Evolutionary conservation across 2,113 vertebrate genomes (phyloP).

Genomic region (Bungarus multicinctus): DNA sequence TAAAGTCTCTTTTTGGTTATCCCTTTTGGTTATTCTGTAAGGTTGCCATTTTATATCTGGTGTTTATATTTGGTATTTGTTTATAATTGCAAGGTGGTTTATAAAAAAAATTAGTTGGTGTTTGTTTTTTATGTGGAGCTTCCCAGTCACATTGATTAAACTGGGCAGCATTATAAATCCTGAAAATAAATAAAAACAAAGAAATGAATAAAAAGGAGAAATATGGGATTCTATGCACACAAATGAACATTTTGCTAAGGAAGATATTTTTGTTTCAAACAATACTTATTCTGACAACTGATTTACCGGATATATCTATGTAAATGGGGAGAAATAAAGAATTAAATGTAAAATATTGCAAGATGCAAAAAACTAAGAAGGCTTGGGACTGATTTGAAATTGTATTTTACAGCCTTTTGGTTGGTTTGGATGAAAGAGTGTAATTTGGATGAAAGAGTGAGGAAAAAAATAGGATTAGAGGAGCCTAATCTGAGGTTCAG

Average conservation of each 20-base stretch:
- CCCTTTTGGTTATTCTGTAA: neutral
- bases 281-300: neutral
- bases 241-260: neutral
- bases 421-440: neutral
- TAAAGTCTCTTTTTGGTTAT: neutral
- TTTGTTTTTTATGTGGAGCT: neutral
- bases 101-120: neutral
- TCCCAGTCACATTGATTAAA: neutral
- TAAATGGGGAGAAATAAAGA: neutral
- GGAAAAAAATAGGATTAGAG: neutral
- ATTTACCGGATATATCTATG: neutral
- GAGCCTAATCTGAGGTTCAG: neutral
- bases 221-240: neutral
- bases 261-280: neutral
- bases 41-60: neutral
- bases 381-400: neutral
- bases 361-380: neutral
- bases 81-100: neutral
- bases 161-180: neutral
- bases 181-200: neutral
- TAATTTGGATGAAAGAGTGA: neutral
- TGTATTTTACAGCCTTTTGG: neutral
- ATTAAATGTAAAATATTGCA: neutral
- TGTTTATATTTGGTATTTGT: neutral
- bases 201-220: neutral